These are phyloP conservation scores for Brachyhypopomus occidentalis DNA, from an alignment of 2,113 vertebrate genomes.

Conservation along the genomic window DNA sequence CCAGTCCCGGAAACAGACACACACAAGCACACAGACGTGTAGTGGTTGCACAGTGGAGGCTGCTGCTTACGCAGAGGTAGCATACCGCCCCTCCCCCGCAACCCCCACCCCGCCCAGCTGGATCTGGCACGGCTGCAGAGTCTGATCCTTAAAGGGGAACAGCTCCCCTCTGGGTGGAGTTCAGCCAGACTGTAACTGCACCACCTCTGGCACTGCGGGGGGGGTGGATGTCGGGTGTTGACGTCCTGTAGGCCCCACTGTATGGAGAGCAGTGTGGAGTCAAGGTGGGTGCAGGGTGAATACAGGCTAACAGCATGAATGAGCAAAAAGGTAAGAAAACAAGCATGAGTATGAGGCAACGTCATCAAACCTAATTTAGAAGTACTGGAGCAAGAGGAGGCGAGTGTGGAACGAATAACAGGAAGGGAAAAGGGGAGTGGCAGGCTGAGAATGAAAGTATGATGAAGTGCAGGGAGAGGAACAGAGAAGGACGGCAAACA, in stretches of 20 bases:
- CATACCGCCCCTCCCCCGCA: constrained; percentile 52
- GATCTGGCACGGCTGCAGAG: constrained; percentile 55
- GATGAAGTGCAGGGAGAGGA: neutral
- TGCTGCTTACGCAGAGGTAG: constrained; percentile 12
- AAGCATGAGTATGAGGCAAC: constrained; percentile 12
- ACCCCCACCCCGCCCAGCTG: constrained; percentile 34
- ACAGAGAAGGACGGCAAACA: neutral
- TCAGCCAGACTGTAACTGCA: constrained; percentile 40
- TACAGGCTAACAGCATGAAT: neutral
- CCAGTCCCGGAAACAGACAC: constrained; percentile 2
- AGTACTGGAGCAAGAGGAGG: neutral
- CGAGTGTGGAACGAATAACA: neutral
- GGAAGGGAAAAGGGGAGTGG: neutral
- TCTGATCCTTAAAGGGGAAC: constrained; percentile 63
- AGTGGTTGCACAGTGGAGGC: neutral
- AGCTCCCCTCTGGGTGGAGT: constrained; percentile 33
- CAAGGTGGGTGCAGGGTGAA: neutral
- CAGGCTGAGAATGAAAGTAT: neutral
- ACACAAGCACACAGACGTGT: neutral
- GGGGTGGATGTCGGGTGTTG: neutral
- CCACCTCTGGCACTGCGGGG: constrained; percentile 53
- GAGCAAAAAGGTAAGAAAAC: constrained; percentile 10
- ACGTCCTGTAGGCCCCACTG: constrained; percentile 46
- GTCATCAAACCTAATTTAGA: neutral
- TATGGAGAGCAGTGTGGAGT: neutral